Percentiles rank a stretch among this genome's conserved stretches.
These are phyloP conservation scores for Eudorcas thomsonii DNA, from an alignment of 2,113 vertebrate genomes.

Conservation along the genomic window DNA sequence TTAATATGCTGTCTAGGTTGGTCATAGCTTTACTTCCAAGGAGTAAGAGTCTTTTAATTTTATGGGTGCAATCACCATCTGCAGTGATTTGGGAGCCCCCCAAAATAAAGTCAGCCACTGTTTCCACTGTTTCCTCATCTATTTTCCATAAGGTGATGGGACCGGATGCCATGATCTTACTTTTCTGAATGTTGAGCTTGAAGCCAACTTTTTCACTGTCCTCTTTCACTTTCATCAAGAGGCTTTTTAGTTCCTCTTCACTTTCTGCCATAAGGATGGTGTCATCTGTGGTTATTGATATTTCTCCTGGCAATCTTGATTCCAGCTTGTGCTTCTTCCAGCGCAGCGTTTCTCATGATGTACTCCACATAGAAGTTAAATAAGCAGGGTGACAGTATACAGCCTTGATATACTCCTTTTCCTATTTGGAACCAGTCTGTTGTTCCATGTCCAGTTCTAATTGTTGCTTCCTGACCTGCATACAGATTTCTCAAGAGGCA, in stretches of 20 bases:
- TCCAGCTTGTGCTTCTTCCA: background rate
- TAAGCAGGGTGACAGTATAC: background rate
- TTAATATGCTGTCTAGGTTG: background rate
- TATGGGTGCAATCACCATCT: background rate
- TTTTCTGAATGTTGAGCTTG: background rate
- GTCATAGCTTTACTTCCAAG: background rate
- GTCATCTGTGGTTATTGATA: background rate
- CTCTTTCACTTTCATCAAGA: background rate
- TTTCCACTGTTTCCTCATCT: background rate
- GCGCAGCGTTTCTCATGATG: background rate
- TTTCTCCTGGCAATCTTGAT: background rate
- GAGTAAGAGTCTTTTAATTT: background rate
- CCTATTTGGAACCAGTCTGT: background rate
- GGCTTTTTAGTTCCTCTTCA: background rate
- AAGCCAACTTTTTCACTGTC: background rate
- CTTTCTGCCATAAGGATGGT: background rate
- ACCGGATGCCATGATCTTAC: background rate
- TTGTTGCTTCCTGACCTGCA: background rate
- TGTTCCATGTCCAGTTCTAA: background rate
- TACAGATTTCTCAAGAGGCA: background rate
- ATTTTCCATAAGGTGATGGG: background rate
- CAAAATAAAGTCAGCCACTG: background rate
- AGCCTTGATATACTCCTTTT: too few species aligned
- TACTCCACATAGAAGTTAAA: background rate
- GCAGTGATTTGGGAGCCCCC: background rate